Percentiles rank a stretch among this genome's conserved stretches.
phyloP scores from a whole-genome alignment of 2,113 vertebrate genomes.

The Poeciliopsis occidentalis region DNA sequence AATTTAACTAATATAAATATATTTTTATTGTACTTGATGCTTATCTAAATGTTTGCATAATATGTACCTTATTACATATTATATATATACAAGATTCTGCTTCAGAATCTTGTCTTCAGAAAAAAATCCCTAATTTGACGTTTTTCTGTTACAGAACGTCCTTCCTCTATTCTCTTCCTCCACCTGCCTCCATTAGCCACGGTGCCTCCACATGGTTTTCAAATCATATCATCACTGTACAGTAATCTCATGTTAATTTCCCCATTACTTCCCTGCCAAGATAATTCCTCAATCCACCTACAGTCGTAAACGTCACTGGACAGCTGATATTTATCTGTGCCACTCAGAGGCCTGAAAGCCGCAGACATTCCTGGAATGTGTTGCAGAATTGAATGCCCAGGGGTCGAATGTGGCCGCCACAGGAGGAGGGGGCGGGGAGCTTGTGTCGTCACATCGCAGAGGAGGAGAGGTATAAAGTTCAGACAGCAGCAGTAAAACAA shows the following conservation, averaged over 20 bases:
- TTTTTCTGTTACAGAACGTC: slow-evolving; percentile 3
- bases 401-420: slow-evolving; percentile 35
- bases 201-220: neutral
- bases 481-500: slow-evolving; percentile 62
- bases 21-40: too few species aligned
- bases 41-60: too few species aligned
- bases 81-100: too few species aligned
- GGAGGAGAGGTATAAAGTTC: slow-evolving; percentile 59
- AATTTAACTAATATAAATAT: too few species aligned
- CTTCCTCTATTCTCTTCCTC: slow-evolving; percentile 5
- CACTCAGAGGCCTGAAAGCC: neutral
- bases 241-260: neutral
- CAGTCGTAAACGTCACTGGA: slow-evolving; percentile 11
- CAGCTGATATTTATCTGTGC: slow-evolving; percentile 14
- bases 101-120: neutral
- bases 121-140: neutral
- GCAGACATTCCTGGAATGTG: slow-evolving; percentile 66
- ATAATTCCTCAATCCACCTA: slow-evolving; percentile 2
- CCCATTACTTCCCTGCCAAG: neutral
- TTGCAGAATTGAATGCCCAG: slow-evolving; percentile 33
- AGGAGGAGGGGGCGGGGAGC: slow-evolving; percentile 59
- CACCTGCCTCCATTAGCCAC: slow-evolving; percentile 7
- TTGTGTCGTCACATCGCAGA: slow-evolving; percentile 53
- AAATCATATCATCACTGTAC: neutral
- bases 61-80: neutral